phyloP scores from a whole-genome alignment of 2,888 invertebrate genomes.

The Hypomecis punctinalis region DNA sequence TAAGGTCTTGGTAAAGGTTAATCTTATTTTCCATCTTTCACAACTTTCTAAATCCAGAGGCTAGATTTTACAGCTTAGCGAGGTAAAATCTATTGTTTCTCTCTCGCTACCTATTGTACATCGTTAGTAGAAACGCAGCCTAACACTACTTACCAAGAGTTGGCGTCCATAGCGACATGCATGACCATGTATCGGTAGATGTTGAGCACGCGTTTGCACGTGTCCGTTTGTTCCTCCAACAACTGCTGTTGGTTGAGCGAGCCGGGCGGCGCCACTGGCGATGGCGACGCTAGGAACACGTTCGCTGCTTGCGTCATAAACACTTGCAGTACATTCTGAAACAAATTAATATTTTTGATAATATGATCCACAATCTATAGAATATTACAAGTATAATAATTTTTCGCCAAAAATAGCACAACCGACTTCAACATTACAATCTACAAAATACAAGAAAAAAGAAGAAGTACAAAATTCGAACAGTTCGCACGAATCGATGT shows the following conservation, averaged over 20 bases:
- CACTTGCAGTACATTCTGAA: constrained; percentile 91
- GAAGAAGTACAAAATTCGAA: too few relatives aligned
- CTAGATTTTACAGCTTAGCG: too few relatives aligned
- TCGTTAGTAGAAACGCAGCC: too few relatives aligned
- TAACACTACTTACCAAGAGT: constrained; percentile 89
- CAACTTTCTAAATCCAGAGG: too few relatives aligned
- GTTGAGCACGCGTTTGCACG: constrained; percentile 97
- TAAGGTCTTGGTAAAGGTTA: too few relatives aligned
- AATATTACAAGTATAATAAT: neutral
- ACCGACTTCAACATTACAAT: too few relatives aligned
- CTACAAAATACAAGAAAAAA: too few relatives aligned
- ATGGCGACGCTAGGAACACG: constrained; percentile 92
- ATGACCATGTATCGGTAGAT: constrained; percentile 98
- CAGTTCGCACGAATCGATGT: too few relatives aligned
- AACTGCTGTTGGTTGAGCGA: constrained; percentile 86
- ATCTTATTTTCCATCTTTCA: too few relatives aligned
- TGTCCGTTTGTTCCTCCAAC: constrained; percentile 96
- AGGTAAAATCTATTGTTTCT: too few relatives aligned
- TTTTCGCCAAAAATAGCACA: too few relatives aligned
- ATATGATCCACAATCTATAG: neutral
- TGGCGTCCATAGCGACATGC: constrained; percentile 96
- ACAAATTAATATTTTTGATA: constrained; percentile 9
- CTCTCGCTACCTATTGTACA: too few relatives aligned
- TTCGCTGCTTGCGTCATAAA: constrained; percentile 98
- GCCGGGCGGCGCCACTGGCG: constrained; percentile 80